phyloP scores from a whole-genome alignment of 2,113 vertebrate species.

The Candoia aspera region DNA sequence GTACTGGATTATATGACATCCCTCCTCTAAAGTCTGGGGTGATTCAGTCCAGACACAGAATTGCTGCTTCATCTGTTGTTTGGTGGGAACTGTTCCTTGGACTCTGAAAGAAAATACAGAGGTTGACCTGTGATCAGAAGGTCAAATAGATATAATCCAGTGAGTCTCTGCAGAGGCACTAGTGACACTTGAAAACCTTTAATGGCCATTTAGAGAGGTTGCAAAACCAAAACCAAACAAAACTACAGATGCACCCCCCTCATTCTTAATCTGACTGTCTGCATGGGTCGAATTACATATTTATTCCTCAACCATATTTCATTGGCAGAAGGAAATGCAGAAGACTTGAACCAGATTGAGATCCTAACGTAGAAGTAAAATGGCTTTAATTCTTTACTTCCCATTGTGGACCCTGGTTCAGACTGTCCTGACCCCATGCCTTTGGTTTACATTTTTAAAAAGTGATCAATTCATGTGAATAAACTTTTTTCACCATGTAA shows the following conservation, averaged over 20 bases:
- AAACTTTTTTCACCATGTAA: neutral
- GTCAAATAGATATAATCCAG: slow-evolving; percentile 5
- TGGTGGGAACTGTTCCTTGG: neutral
- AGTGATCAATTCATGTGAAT: neutral
- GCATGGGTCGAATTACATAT: neutral
- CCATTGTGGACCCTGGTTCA: neutral
- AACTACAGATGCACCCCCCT: neutral
- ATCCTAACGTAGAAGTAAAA: neutral
- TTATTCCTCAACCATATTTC: neutral
- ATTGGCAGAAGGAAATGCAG: neutral
- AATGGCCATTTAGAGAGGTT: slow-evolving; percentile 1
- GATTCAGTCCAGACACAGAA: neutral
- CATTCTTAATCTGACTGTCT: neutral
- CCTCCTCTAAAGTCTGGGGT: neutral
- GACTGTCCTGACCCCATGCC: neutral
- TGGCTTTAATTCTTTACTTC: neutral
- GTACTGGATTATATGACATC: neutral
- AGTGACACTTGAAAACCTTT: neutral
- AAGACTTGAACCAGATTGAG: no score
- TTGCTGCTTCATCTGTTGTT: neutral
- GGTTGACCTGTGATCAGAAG: slow-evolving; percentile 1
- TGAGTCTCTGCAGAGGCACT: neutral
- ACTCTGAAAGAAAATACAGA: neutral
- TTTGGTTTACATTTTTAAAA: neutral
- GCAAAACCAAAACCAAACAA: neutral